A percentile compares a stretch with the other conserved stretches of the same genome.
These are phyloP conservation scores for Hemichromis elongatus DNA, from an alignment of 2,113 vertebrate genomes.

Conservation along the genomic window DNA sequence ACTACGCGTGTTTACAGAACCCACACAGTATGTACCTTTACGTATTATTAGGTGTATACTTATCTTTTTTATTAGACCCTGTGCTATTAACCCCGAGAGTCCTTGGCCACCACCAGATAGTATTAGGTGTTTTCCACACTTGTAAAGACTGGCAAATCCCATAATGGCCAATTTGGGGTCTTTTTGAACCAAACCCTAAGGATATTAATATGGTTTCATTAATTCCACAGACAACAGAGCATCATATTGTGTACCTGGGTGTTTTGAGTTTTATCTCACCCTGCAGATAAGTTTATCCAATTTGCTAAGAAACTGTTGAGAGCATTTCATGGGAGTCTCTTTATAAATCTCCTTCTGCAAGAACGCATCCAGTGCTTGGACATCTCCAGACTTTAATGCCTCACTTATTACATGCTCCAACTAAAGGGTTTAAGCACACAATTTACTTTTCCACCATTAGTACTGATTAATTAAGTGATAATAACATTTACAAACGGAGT, in stretches of 20 bases:
- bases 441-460: background rate
- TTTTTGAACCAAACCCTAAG: slow-evolving; percentile 79
- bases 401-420: slow-evolving; percentile 84
- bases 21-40: background rate
- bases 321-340: slow-evolving; percentile 75
- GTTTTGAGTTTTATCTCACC: slow-evolving; percentile 66
- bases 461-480: background rate
- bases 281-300: slow-evolving; percentile 81
- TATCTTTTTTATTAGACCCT: slow-evolving; percentile 89
- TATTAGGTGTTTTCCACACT: slow-evolving; percentile 75
- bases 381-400: slow-evolving; percentile 75
- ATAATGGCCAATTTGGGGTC: slow-evolving; percentile 70
- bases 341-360: slow-evolving; percentile 69
- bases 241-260: background rate
- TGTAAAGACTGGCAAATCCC: slow-evolving; percentile 75
- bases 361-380: slow-evolving; percentile 73
- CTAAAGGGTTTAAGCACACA: slow-evolving; percentile 44
- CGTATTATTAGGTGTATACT: slow-evolving; percentile 63
- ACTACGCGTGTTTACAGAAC: background rate
- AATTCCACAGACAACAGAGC: background rate
- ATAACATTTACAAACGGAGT: background rate
- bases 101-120: slow-evolving; percentile 77
- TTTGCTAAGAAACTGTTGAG: slow-evolving; percentile 83
- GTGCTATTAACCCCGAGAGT: slow-evolving; percentile 74
- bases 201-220: background rate